These are phyloP conservation scores for Serripes groenlandicus DNA, from an alignment of 2,888 invertebrate species.

Conservation along the genomic window DNA sequence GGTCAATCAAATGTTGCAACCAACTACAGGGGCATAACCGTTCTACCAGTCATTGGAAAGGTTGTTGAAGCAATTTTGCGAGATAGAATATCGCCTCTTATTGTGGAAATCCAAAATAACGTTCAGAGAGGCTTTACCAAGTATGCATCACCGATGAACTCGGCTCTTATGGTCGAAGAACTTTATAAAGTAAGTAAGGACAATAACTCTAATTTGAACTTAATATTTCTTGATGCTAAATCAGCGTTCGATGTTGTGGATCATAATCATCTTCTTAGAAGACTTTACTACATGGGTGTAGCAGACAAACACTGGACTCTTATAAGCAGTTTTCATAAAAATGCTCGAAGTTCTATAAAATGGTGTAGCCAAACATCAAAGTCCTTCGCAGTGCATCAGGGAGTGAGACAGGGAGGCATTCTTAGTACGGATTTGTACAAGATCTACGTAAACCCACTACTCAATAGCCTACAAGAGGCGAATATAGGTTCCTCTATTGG, in stretches of 20 bases:
- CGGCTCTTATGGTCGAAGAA: neutral
- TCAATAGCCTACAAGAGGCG: neutral
- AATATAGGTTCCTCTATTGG: neutral
- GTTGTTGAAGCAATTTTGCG: neutral
- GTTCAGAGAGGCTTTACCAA: conserved; percentile 5
- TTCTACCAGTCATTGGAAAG: neutral
- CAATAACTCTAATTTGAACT: no score
- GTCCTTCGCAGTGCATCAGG: neutral
- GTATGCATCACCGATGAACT: neutral
- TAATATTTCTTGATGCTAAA: neutral
- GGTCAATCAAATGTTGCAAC: neutral
- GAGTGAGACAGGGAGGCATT: conserved; percentile 7
- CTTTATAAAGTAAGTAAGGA: neutral
- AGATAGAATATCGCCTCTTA: neutral
- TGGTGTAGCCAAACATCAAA: neutral
- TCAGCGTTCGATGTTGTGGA: conserved; percentile 3
- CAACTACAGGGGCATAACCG: neutral
- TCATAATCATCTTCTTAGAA: neutral
- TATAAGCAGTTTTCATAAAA: neutral
- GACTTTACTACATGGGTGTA: neutral
- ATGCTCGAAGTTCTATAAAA: neutral
- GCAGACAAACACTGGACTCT: neutral
- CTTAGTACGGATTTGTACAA: neutral
- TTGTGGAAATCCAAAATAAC: neutral
- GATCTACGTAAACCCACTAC: neutral